Conservation (phyloP, 2,113 vertebrate genomes). For the Pteronura brasiliensis region DNA sequence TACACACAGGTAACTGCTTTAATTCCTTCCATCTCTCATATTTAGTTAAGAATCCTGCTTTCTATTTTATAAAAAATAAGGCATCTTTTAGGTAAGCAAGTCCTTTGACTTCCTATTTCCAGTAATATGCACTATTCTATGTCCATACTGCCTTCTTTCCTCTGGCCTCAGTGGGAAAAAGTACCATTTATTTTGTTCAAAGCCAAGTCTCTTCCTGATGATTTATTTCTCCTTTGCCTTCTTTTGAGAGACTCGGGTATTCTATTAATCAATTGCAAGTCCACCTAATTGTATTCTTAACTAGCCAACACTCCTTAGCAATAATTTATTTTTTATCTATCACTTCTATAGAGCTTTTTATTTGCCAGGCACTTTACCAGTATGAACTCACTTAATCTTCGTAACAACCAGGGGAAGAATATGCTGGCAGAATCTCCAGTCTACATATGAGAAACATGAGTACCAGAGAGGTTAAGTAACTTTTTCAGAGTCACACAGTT, state of each 20-base stretch:
- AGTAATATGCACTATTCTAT: background rate
- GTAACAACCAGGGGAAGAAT: background rate
- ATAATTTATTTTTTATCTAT: background rate
- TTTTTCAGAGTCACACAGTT: background rate
- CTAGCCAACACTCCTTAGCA: background rate
- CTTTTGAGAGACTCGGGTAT: background rate
- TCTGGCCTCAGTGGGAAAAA: background rate
- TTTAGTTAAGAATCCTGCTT: background rate
- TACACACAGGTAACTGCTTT: background rate
- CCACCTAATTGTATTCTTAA: background rate
- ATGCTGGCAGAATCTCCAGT: background rate
- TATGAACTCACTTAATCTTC: background rate
- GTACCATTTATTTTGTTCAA: background rate
- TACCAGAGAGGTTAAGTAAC: background rate
- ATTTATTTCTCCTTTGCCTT: background rate
- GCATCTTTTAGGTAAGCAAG: background rate
- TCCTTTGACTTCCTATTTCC: background rate
- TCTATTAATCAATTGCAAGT: background rate
- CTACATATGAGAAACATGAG: background rate
- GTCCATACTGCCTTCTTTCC: background rate
- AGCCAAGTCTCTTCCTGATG: background rate
- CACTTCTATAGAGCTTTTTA: background rate
- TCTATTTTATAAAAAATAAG: background rate
- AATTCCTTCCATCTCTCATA: background rate
- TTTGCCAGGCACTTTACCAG: background rate